Base-by-base conservation (phyloP, 1,140 invertebrate genomes). In the Coptotermes formosanus region DNA sequence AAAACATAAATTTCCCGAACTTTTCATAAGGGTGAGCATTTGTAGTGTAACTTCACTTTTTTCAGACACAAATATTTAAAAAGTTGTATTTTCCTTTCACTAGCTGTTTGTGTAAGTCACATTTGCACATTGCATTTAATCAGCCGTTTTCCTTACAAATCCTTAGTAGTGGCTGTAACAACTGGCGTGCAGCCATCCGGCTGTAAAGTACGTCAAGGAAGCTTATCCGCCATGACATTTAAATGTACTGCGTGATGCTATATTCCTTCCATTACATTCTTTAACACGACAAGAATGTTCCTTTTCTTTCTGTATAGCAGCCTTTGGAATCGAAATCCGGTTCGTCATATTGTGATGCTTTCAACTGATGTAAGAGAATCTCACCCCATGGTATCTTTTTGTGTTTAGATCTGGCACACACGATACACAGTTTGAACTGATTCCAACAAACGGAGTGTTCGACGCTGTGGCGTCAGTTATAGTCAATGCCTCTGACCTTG, bases 401-500 rank as follows among this genome's bases (percentile, higher is more conserved):
- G 25, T 75, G 19, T 64, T 75, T 16, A 75, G 64, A 30, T 9
- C 64, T 30, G 64, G n/a, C 64, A 75, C 64, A 75, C 64, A 75
- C 64, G 64, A 75, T 75, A 52, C 44, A 25, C 82, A 83, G 1
- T 45, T 52, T 43, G 23, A 83, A 52, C 25, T n/a, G 48, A 43
- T 83, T 45, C 82, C 82, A 83, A 83, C 38, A 30, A 19, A 83
- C 12, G 82, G 82, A 44, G 43, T 83, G 9, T 83, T 45, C 32
- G 82, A 83, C 82, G 48, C 48, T 19, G 43, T 52, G 43, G 82
- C 82, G 25, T 83, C 82, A 32, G 32, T 83, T 43, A 52, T 19
- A 83, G 48, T 83, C n/a, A 52, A 83, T 25, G 82, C 3, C 32
- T 44, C 43, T 45, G 82, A 83, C 23, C 82, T 83, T n/a, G 82